phyloP scores from a whole-genome alignment of 1,140 invertebrate species.

The Babylonia areolata region DNA sequence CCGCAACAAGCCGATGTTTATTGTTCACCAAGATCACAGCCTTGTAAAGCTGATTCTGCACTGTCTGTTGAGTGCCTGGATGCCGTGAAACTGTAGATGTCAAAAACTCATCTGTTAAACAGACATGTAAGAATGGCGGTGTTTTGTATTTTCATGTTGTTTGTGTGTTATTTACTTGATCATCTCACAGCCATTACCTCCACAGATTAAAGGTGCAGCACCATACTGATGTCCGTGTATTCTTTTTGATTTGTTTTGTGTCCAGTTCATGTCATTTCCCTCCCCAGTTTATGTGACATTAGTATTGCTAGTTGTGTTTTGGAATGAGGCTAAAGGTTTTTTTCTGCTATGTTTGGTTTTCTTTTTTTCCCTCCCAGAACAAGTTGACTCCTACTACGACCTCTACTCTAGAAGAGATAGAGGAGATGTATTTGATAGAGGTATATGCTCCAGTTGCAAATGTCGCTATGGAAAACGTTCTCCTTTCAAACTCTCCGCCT shows the following conservation, averaged over 20 bases:
- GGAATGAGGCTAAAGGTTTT: slow-evolving; percentile 23
- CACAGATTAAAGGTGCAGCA: too few relatives aligned
- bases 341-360: slow-evolving; percentile 34
- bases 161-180: too few relatives aligned
- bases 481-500: slow-evolving; percentile 27
- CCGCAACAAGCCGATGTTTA: too few relatives aligned
- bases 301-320: not conserved
- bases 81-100: too few relatives aligned
- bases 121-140: too few relatives aligned
- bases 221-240: not conserved
- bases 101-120: too few relatives aligned
- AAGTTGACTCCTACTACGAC: slow-evolving; percentile 41
- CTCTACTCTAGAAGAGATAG: slow-evolving; percentile 50
- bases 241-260: not conserved
- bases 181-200: too few relatives aligned
- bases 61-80: too few relatives aligned
- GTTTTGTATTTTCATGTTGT: too few relatives aligned
- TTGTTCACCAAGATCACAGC: too few relatives aligned
- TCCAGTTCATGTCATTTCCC: not conserved
- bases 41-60: too few relatives aligned
- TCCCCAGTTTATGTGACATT: not conserved
- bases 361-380: slow-evolving; percentile 38
- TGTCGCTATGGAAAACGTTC: slow-evolving; percentile 27
- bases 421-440: slow-evolving; percentile 50
- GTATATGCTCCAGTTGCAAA: slow-evolving; percentile 35